These are phyloP conservation scores for Myzus persicae DNA, from an alignment of 1,140 invertebrate species.

Conservation along the genomic window DNA sequence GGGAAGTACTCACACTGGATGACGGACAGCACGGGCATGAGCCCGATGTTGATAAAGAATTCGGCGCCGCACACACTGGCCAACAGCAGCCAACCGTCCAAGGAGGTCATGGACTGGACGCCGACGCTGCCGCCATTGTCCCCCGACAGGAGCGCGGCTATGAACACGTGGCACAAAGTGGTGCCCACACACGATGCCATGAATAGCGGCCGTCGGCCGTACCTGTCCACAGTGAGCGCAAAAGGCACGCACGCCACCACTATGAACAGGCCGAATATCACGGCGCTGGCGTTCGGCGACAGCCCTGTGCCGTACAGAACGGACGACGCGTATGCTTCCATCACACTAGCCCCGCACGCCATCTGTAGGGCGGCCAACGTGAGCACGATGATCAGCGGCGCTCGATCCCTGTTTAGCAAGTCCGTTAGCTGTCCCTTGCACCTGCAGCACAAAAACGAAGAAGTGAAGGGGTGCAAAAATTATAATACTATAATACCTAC, in stretches of 20 bases:
- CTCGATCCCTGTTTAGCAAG: constrained; percentile 64
- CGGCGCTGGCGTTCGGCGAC: constrained; percentile 68
- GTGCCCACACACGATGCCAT: constrained; percentile 70
- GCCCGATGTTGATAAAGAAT: constrained; percentile 58
- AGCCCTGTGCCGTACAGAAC: constrained; percentile 65
- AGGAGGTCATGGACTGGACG: not conserved
- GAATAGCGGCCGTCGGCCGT: constrained; percentile 75
- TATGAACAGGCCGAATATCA: constrained; percentile 74
- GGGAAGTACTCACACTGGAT: constrained; percentile 61
- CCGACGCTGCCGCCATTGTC: not conserved
- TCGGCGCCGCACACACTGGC: constrained; percentile 33
- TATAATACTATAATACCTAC: not conserved
- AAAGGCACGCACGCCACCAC: constrained; percentile 72
- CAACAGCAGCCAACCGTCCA: constrained; percentile 41
- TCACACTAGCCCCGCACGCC: constrained; percentile 76
- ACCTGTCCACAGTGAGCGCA: constrained; percentile 74
- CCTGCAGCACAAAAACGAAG: not conserved
- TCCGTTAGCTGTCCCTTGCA: not conserved
- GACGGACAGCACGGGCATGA: constrained; percentile 59
- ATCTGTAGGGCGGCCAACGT: constrained; percentile 79
- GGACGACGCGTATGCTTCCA: constrained; percentile 78
- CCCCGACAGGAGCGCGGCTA: constrained; percentile 59
- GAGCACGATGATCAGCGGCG: constrained; percentile 72
- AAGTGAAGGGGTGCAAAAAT: not conserved
- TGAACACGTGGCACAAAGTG: constrained; percentile 64